Evolutionary conservation across 2,888 invertebrate genomes (phyloP).

Genomic region (Sarcophaga caerulescens): DNA sequence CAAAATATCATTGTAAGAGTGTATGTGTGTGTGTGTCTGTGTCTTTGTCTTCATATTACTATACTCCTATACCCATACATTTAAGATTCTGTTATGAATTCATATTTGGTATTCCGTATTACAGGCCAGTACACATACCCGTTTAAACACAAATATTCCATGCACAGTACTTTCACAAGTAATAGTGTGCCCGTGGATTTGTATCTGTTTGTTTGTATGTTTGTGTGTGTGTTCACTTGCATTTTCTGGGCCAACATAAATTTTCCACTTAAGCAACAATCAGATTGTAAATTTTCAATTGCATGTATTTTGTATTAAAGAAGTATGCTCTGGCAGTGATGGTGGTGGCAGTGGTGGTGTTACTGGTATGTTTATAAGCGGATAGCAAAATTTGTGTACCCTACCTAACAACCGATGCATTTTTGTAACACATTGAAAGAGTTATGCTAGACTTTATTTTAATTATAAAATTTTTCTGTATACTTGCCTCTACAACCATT

Average conservation of each 20-base stretch:
- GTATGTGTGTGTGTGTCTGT: not conserved
- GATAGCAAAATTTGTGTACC: not conserved
- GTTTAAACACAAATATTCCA: not conserved
- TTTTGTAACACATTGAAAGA: too few relatives aligned
- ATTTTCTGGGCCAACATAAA: slow-evolving; percentile 69
- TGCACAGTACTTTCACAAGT: not conserved
- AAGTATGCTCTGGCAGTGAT: not conserved
- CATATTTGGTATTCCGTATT: not conserved
- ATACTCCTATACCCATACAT: not conserved
- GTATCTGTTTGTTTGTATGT: not conserved
- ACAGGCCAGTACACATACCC: not conserved
- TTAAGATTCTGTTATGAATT: not conserved
- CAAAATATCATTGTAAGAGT: not conserved
- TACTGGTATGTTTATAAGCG: slow-evolving; percentile 30
- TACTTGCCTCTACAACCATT: too few relatives aligned
- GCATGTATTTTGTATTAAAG: slow-evolving; percentile 30
- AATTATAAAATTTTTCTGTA: too few relatives aligned
- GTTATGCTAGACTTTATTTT: too few relatives aligned
- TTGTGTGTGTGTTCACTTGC: not conserved
- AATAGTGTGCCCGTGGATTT: not conserved
- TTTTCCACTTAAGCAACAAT: slow-evolving; percentile 73
- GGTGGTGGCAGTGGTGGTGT: not conserved
- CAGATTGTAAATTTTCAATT: slow-evolving; percentile 68
- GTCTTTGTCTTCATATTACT: not conserved
- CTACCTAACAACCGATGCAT: too few relatives aligned